Percentiles rank a stretch among this genome's conserved stretches.
These are phyloP conservation scores for Drosophila percnosoma DNA, from an alignment of 2,888 invertebrate genomes.

Conservation along the genomic window DNA sequence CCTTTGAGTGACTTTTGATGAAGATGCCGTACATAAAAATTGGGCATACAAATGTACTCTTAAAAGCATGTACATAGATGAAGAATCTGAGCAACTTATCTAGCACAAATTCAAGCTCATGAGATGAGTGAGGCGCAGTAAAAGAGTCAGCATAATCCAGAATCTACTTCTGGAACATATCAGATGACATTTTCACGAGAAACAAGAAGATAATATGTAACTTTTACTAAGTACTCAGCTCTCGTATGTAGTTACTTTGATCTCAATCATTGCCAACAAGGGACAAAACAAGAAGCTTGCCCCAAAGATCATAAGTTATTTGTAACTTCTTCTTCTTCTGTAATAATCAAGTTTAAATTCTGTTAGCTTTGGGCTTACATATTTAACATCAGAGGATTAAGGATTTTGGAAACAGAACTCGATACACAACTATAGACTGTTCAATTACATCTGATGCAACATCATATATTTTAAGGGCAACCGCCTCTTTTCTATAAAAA, in stretches of 20 bases:
- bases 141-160: not conserved
- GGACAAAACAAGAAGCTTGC: not conserved
- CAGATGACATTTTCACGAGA: not conserved
- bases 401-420: not conserved
- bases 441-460: not conserved
- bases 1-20: constrained; percentile 17
- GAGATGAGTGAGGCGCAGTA: not conserved
- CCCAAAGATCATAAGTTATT: not conserved
- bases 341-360: not conserved
- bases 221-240: not conserved
- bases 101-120: not conserved
- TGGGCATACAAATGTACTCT: not conserved
- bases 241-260: not conserved
- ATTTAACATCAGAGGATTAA: not conserved
- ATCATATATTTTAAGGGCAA: not conserved
- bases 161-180: not conserved
- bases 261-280: not conserved
- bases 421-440: no score
- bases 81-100: not conserved
- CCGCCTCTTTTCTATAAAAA: not conserved
- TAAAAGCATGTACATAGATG: not conserved
- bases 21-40: not conserved
- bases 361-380: not conserved
- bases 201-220: not conserved
- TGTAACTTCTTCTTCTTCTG: not conserved